Evolutionary conservation across 2,797 vertebrate genomes (phyloP), one percentile per base, ranked within the genome.

Genomic region (Semaprochilodus insignis): DNA sequence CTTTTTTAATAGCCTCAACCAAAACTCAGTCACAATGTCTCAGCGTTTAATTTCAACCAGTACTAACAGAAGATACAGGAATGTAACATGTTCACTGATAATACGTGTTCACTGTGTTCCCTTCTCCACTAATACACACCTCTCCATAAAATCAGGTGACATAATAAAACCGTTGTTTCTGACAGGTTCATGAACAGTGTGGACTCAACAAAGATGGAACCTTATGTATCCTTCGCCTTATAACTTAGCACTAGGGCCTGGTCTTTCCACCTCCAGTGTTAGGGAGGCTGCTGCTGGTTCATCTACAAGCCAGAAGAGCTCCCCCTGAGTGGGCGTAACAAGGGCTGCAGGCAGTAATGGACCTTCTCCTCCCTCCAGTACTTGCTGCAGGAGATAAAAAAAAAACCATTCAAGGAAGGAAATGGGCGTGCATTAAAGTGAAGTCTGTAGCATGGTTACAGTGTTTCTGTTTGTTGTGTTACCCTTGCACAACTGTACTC

Each of bases 221-320:
- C 10, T 44, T 36, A 6, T 48, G 66, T n/a, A 54, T 57, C 71
- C n/a, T 76, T 25, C 21, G 54, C 14, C 21, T 25, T 77, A 71
- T 62, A 96, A 91, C 86, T 92, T 90, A 25, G 90, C 88, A 44
- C 88, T 93, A 57, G 93, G 85, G n/a, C 86, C 90, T 15, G 90
- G 94, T 84, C 95, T 94, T 90, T 98, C 96, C 1, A 97, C 93
- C 65, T 93, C 93, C 78, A 95, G 84, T 0, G 93, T 95, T 81
- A 99, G 89, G 13, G 95, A 94, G 21, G 93, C 90, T 0, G 96
- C 97, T 0, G 97, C 97, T 0, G 97, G 88, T 80, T 97, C 96
- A 19, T 98, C 97, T 57, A 98, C 88, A 86, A 98, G 93, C 97
- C 97, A 99, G 84, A 94, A 92, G 40, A 99, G 94, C 84, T 95